Conservation (phyloP, 2,888 invertebrate genomes). For the Brachyopa scutellaris region DNA sequence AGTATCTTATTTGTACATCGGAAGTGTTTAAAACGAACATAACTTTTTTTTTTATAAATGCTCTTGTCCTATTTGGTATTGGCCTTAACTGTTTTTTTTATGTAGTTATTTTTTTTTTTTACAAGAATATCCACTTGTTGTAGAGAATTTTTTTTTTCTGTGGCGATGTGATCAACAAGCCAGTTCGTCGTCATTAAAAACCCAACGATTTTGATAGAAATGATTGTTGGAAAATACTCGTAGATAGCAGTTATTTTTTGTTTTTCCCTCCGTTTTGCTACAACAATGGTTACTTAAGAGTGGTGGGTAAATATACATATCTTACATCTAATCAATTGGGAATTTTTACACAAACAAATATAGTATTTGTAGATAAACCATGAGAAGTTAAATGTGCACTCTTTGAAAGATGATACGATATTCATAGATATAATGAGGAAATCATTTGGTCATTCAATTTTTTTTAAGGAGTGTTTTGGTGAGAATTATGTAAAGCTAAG, state of each 20-base stretch:
- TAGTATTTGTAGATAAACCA: not conserved
- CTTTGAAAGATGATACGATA: too few species aligned
- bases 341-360: not conserved
- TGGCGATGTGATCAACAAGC: conserved; percentile 10
- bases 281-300: not conserved
- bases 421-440: too few species aligned
- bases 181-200: not conserved
- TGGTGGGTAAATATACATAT: conserved; percentile 13
- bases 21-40: not conserved
- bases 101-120: not conserved
- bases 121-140: conserved; percentile 28
- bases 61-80: not conserved
- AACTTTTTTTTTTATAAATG: not conserved
- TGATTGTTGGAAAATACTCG: too few species aligned
- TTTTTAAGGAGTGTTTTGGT: too few species aligned
- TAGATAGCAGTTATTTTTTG: not conserved
- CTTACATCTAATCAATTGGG: conserved; percentile 7
- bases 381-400: too few species aligned
- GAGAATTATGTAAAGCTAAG: too few species aligned
- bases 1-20: conserved; percentile 39
- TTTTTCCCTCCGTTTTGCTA: not conserved
- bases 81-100: conserved; percentile 5
- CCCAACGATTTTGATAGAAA: not conserved
- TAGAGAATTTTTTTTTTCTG: not conserved
- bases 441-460: too few species aligned